Evolutionary conservation across 2,888 invertebrate species (phyloP), one percentile per base, ranked within the genome.

Genomic region (Epirrita christyi): DNA sequence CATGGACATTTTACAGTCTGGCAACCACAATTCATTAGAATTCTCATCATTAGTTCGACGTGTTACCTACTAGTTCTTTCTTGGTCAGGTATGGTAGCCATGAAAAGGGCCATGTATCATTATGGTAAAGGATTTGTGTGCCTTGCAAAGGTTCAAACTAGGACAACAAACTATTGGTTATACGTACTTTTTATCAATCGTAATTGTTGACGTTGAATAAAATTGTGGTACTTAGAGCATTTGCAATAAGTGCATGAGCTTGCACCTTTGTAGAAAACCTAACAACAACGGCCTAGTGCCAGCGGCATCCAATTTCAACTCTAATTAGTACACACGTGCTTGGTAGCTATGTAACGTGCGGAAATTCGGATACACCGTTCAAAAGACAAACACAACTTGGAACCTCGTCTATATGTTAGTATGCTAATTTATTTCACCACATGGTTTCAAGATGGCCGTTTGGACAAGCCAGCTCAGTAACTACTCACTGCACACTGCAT

Each of bases 401-500:
- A 38, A 48, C 14, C 34, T 48, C 28, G 38, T 29, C 40, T 28
- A 10, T 38, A 40, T 40, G 27, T 37, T 36, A 32, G 40, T 52
- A 52, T 10, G 29, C 40, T 46, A 13, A 40, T 53, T 36, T 36
- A 36, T 42, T 45, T 46, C 14, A 42, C 50, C 34, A 47, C 13
- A 37, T 36, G 0, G 43, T 21, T 54, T 10, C n/a, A 51, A 56
- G 40, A 55, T 50, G 45, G 34, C 32, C 46, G 53, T 46, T 48
- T n/a, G 28, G 27, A 40, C n/a, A 38, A 13, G 43, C 41, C 56
- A 38, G 69, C 64, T 69, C 62, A 71, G 76, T 72, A 68, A 71
- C 76, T 81, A 83, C 38, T 28, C 43, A 40, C 40, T 41, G 28
- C 38, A 43, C 21, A 21, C 4, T n/a, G n/a, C n/a, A n/a, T 41